phyloP scores from a whole-genome alignment of 2,113 vertebrate species.

The Ochotona princeps region DNA sequence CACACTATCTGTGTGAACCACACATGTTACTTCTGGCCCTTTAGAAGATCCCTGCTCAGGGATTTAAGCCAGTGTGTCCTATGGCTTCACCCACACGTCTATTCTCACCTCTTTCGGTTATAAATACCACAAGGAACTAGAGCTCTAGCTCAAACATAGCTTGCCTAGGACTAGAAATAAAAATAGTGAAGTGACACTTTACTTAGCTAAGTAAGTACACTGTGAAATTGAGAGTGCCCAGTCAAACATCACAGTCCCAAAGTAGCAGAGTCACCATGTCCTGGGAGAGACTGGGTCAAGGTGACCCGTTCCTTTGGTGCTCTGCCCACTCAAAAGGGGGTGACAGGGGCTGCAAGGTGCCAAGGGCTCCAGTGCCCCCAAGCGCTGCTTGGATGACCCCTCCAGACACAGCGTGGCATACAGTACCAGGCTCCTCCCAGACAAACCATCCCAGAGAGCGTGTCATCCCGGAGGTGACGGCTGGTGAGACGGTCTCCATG shows the following conservation, averaged over 20 bases:
- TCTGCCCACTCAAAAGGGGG: conserved; percentile 6
- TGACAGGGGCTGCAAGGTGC: background rate
- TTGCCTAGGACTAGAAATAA: conserved; percentile 68
- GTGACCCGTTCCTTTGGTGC: conserved; percentile 72
- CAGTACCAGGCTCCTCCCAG: conserved; percentile 78
- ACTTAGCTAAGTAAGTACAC: conserved; percentile 71
- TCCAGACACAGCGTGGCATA: conserved; percentile 70
- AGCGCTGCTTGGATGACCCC: conserved; percentile 79
- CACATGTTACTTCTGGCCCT: conserved; percentile 86
- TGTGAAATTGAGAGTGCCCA: conserved; percentile 35
- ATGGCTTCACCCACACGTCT: conserved; percentile 88
- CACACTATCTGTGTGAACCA: conserved; percentile 77
- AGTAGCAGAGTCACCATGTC: conserved; percentile 25
- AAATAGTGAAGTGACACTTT: conserved; percentile 34
- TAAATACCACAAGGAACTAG: conserved; percentile 75
- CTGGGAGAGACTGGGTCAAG: background rate
- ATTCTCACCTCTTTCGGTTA: conserved; percentile 70
- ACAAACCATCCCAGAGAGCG: conserved; percentile 65
- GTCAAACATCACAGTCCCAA: conserved; percentile 20
- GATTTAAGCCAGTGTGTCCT: conserved; percentile 84
- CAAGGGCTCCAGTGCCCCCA: conserved; percentile 17
- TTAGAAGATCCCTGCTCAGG: conserved; percentile 87
- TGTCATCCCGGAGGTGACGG: conserved; percentile 62
- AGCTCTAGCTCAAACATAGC: conserved; percentile 74
- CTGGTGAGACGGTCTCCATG: conserved; percentile 80